Evolutionary conservation across 2,113 vertebrate genomes (phyloP), one percentile per base, ranked within the genome.

Genomic region (Erythrocercus mccallii): DNA sequence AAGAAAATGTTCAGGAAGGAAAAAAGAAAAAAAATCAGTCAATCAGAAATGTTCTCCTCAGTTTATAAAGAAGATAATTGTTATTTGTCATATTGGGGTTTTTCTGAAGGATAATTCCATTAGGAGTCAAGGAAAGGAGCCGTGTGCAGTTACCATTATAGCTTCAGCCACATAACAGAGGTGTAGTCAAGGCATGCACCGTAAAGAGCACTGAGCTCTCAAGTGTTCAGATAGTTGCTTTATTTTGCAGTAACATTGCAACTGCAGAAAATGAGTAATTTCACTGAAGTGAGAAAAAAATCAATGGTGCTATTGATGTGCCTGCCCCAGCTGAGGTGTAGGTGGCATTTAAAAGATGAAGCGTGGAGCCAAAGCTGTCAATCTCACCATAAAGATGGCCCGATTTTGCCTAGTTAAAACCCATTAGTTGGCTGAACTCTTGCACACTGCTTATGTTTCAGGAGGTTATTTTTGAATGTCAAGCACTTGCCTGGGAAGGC

Each of bases 101-200:
- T 21, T 51, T 69, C 53, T 37, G 35, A 31, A 24, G 56, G n/a
- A 35, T 38, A 22, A 28, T 79, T 89, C 85, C 24, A 40, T 25
- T 33, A 23, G 44, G 11, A 79, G 25, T 10, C 27, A 45, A 33
- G 50, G 38, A n/a, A 68, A 48, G 48, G 40, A 85, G 35, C 23
- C 0, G 0, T 35, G 10, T 5, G 2, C 18, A 51, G n/a, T 0
- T 35, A 11, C 3, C 10, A 15, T 48, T 47, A 53, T 76, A 60
- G 31, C 27, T 64, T 69, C 37, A 47, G 30, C 17, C 10, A 6
- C 45, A 31, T 20, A 5, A 5, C 31, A 54, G 70, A 66, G 12
- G 5, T 50, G 22, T 31, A 65, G 33, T 45, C 23, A 58, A 42
- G 38, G 38, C 42, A 38, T 1, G 0, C 37, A 13, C n/a, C 6